Evolutionary conservation across 2,888 invertebrate genomes (phyloP), one percentile per base, ranked within the genome.

Genomic region (Biston betularia): DNA sequence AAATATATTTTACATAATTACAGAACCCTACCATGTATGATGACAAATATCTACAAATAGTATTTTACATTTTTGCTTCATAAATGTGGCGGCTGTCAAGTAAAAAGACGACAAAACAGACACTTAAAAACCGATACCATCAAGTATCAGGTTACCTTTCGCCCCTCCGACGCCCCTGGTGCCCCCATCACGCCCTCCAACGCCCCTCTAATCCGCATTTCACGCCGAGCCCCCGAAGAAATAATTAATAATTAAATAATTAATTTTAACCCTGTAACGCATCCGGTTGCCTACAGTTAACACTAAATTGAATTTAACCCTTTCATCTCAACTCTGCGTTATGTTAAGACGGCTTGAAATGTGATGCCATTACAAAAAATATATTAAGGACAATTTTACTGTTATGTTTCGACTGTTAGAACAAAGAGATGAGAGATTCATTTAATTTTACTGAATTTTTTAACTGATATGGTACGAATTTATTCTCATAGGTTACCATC

Each of bases 241-340:
- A 71, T 77, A 79, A 79, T 79, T 79, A 74, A 71, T 79, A 76
- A 79, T 78, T 79, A 77, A 77, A 79, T 79, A 78, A 79, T 79
- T 79, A 78, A 79, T 79, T 78, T 75, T 59, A 65, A 71, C 72
- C 71, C 64, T 63, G 58, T 48, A 59, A 44, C 67, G 76, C 74
- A 75, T 75, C 76, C 65, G 60, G 71, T 75, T 75, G 63, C 66
- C 70, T 63, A 48, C 65, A 42, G 34, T 66, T 66, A 60, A 49
- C 60, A 60, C 59, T 57, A 63, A 69, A 68, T 65, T 58, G 59
- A 65, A 66, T 65, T 65, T 58, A 69, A 69, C 64, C 65, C 71
- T 62, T 70, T 68, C 68, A 65, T 70, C 65, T 54, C 50, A 63
- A 12, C 33, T 54, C 42, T 7, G 54, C 68, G 69, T 71, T 35